Conservation (phyloP, 2,888 invertebrate genomes). For the Polymixis flavicincta region DNA sequence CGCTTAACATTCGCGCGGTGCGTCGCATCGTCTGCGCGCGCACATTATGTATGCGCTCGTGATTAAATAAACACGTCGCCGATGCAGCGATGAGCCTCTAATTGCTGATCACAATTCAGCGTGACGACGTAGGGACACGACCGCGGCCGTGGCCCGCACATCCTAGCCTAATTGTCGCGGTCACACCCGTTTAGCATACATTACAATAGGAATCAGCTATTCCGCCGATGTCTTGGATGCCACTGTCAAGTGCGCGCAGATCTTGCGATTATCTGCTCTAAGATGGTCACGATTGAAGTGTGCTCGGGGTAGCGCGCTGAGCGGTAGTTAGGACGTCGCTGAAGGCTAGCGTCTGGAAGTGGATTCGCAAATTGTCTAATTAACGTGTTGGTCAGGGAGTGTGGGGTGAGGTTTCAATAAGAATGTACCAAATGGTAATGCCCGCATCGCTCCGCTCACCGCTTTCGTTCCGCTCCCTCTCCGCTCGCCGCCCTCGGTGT, state of each 20-base stretch:
- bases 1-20: conserved; percentile 74
- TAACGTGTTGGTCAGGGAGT: conserved; percentile 79
- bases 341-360: conserved; percentile 67
- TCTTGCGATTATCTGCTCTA: conserved; percentile 66
- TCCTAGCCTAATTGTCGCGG: conserved; percentile 86
- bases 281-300: conserved; percentile 49
- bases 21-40: conserved; percentile 63
- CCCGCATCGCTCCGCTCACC: conserved; percentile 56
- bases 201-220: conserved; percentile 86
- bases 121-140: conserved; percentile 78
- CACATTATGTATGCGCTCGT: conserved; percentile 83
- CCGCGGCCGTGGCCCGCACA: conserved; percentile 74
- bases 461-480: conserved; percentile 33
- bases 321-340: conserved; percentile 40
- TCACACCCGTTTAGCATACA: conserved; percentile 86
- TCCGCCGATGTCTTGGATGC: conserved; percentile 80
- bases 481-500: conserved; percentile 36
- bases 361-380: conserved; percentile 88
- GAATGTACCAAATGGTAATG: conserved; percentile 79
- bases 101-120: conserved; percentile 81
- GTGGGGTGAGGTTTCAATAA: conserved; percentile 77
- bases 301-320: conserved; percentile 45
- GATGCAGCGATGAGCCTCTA: conserved; percentile 80
- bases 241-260: conserved; percentile 70
- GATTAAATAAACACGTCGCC: conserved; percentile 76